These are phyloP conservation scores for Arbacia lixula DNA, from an alignment of 53 echinoderm and acorn worm genomes.

Conservation along the genomic window DNA sequence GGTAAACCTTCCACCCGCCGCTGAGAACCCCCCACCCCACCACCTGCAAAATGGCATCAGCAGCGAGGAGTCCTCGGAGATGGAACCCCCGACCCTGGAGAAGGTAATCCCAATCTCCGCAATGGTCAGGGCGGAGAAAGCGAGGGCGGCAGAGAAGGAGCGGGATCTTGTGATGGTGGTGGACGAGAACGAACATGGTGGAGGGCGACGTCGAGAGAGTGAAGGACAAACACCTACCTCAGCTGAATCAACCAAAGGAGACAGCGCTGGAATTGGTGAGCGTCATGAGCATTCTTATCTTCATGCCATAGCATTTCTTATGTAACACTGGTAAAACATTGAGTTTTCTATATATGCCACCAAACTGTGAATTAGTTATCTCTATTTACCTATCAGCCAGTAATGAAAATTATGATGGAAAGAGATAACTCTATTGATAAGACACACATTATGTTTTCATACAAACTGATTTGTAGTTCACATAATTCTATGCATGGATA, in stretches of 20 bases:
- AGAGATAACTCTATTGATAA: too few species aligned
- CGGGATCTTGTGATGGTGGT: background rate
- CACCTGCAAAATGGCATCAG: slow-evolving; percentile 23
- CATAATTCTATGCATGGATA: too few species aligned
- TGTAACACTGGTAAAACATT: too few species aligned
- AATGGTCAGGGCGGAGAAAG: slow-evolving; percentile 11
- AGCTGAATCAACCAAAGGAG: slow-evolving; percentile 23
- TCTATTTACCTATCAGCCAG: too few species aligned
- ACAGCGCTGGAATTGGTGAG: slow-evolving; percentile 14
- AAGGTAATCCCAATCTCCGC: background rate
- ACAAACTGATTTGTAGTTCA: too few species aligned
- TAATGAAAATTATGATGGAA: too few species aligned
- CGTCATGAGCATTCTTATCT: too few species aligned
- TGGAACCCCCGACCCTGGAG: slow-evolving; percentile 41
- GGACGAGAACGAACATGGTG: background rate
- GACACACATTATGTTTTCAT: too few species aligned
- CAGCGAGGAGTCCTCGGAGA: slow-evolving; percentile 33
- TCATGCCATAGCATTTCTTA: too few species aligned
- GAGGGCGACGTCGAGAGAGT: background rate
- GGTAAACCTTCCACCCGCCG: too few species aligned
- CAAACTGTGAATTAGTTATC: too few species aligned
- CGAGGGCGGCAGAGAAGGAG: slow-evolving; percentile 5
- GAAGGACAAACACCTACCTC: slow-evolving; percentile 40
- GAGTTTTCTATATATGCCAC: too few species aligned
- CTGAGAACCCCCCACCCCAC: background rate